Conservation (phyloP, 2,797 vertebrate genomes). For the Halcyon smyrnensis region DNA sequence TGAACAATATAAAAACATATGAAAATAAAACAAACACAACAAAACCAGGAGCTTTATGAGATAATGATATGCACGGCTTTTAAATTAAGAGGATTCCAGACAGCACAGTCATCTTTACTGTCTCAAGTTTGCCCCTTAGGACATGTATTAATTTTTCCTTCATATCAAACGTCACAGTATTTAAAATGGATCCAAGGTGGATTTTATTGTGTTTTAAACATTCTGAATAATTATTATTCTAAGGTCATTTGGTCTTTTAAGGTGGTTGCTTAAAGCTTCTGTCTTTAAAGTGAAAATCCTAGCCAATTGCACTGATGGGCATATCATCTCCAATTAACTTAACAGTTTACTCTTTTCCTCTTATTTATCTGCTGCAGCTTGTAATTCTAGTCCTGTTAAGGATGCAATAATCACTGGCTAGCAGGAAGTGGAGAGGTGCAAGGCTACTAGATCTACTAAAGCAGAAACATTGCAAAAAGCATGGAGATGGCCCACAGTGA, state of each 20-base stretch:
- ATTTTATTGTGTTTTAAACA: slow-evolving; percentile 35
- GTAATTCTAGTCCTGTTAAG: neutral
- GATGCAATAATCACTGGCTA: neutral
- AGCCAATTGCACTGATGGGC: neutral
- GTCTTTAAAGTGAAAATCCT: slow-evolving; percentile 33
- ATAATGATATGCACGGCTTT: neutral
- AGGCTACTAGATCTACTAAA: neutral
- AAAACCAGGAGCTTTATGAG: neutral
- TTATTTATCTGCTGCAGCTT: neutral
- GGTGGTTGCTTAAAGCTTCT: neutral
- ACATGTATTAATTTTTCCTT: slow-evolving; percentile 32
- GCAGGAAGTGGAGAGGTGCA: neutral
- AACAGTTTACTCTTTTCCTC: neutral
- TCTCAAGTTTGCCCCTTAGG: neutral
- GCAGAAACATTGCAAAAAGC: neutral
- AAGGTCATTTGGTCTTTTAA: slow-evolving; percentile 32
- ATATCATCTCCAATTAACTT: slow-evolving; percentile 10
- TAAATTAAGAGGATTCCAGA: slow-evolving; percentile 26
- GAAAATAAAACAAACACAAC: fast-evolving
- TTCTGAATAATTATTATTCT: slow-evolving; percentile 37
- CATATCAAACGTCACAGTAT: neutral
- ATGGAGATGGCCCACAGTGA: neutral
- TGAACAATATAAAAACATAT: neutral
- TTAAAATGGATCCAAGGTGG: slow-evolving; percentile 24
- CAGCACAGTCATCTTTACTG: neutral